Conservation (phyloP, 2,888 invertebrate genomes). For the Exephanes ischioxanthus region DNA sequence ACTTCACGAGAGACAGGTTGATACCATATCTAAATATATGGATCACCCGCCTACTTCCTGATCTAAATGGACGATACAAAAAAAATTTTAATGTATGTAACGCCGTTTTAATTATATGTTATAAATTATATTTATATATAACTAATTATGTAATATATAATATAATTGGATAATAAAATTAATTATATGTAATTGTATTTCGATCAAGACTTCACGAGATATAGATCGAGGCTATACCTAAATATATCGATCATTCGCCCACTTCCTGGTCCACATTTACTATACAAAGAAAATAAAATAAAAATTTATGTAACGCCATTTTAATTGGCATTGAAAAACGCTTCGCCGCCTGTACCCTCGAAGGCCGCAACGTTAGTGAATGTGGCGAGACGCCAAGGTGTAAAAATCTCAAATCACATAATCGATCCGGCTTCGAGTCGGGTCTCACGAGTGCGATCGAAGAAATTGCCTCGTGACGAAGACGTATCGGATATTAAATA, state of each 20-base stretch:
- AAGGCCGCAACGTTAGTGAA: slow-evolving; percentile 1
- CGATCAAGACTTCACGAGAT: too few species aligned
- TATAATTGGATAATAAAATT: too few species aligned
- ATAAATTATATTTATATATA: too few species aligned
- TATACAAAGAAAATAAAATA: neutral
- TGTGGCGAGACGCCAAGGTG: slow-evolving; percentile 25
- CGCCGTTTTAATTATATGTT: neutral
- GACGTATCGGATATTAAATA: neutral
- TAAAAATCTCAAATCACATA: slow-evolving; percentile 39
- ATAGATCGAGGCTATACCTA: neutral
- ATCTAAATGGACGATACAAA: neutral
- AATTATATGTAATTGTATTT: too few species aligned
- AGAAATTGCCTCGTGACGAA: neutral
- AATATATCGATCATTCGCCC: slow-evolving; percentile 6
- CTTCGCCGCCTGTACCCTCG: neutral
- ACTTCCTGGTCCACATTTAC: neutral
- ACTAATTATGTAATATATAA: too few species aligned
- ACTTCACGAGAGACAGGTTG: too few species aligned
- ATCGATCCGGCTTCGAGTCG: slow-evolving; percentile 7
- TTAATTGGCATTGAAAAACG: slow-evolving; percentile 32
- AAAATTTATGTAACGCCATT: slow-evolving; percentile 26
- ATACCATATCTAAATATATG: neutral
- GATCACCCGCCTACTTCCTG: neutral
- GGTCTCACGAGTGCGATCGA: neutral
- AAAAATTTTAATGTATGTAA: neutral